Evolutionary conservation across 1,140 invertebrate genomes (phyloP).

Genomic region (Archegozetes longisetosus): DNA sequence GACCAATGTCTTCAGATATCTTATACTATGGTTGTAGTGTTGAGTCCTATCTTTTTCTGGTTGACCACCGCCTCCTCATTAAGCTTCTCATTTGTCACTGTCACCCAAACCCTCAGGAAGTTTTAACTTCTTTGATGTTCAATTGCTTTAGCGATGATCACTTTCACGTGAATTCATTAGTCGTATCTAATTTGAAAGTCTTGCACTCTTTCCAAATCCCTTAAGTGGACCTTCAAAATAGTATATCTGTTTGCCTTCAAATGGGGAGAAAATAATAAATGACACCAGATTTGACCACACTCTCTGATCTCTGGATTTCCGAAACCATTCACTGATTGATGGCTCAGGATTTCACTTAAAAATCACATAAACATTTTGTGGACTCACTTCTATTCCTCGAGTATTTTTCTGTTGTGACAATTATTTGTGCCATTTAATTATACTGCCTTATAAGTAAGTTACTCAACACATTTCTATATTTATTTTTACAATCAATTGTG

Average conservation of each 20-base stretch:
- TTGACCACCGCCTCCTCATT: background rate
- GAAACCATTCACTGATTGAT: background rate
- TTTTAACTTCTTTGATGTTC: background rate
- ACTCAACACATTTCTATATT: too few relatives aligned
- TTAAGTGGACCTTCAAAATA: background rate
- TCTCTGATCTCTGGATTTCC: background rate
- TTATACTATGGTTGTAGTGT: background rate
- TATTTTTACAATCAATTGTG: too few relatives aligned
- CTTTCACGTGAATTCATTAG: background rate
- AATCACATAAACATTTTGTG: too few relatives aligned
- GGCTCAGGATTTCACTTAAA: too few relatives aligned
- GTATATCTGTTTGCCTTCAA: background rate
- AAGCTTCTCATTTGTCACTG: background rate
- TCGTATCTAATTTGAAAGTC: background rate
- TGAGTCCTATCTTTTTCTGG: background rate
- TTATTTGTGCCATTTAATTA: too few relatives aligned
- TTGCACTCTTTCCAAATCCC: background rate
- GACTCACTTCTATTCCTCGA: too few relatives aligned
- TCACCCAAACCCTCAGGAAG: background rate
- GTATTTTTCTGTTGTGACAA: too few relatives aligned
- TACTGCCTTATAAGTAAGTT: too few relatives aligned
- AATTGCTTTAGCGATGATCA: background rate
- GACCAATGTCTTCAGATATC: background rate
- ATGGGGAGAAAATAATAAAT: background rate
- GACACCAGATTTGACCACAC: background rate